Evolutionary conservation across 1,140 invertebrate genomes (phyloP), one percentile per base, ranked within the genome.

Genomic region (Hyles vespertilio): DNA sequence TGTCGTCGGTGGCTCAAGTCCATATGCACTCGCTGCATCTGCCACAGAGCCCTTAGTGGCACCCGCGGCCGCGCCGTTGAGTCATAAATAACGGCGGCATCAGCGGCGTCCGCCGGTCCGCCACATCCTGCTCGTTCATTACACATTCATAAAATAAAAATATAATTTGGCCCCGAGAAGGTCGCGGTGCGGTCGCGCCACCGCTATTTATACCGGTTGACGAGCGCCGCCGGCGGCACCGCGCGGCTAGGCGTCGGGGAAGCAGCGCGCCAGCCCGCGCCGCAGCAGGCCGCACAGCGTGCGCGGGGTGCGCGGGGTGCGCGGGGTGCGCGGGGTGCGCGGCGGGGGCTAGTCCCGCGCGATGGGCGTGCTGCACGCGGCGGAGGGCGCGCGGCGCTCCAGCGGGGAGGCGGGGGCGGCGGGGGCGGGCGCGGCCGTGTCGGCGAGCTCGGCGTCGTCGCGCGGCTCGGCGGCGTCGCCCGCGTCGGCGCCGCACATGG

Each of bases 351-450:
- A 86, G 66, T 82, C 79, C 43, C 70, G 66, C 50, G 70, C 64
- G 50, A 81, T 71, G 55, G 83, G 83, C 56, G 84, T 84, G 72
- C 84, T 84, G 74, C 81, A 83, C 22, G 72, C 73, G 57, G 70
- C 69, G 43, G 73, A 69, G 10, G 71, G 69, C 12, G 71, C 64
- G 62, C 71, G 77, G 11, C 77, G 79, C 63, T 69, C 76, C 59
- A 67, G 72, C 69, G 74, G 76, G 65, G 75, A 76, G 67, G 67
- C 58, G 65, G 70, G 33, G 56, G 59, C 56, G 36, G 63, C 46
- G 47, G 58, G 59, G 58, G 36, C 49, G 48, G 33, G 63, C 46
- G 51, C 56, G 36, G 51, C 63, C 60, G 84, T 89, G 70, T 74
- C 87, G 72, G 82, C 36, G 36, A 5, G 8, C 59, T 70, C 89